These are phyloP conservation scores for Lophotis ruficrista DNA, from an alignment of 2,113 vertebrate genomes.

Conservation along the genomic window DNA sequence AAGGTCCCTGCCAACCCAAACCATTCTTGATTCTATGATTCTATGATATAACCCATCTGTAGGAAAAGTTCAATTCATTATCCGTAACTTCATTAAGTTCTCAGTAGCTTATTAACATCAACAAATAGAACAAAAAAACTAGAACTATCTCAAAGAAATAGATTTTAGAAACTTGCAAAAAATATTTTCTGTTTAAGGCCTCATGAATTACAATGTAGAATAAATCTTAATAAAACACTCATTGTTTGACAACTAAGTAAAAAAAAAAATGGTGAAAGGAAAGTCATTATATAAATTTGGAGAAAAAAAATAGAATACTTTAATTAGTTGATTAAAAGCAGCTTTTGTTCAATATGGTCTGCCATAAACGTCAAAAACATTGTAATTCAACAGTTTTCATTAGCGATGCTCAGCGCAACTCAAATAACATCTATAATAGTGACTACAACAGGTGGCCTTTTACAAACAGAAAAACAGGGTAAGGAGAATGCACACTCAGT, in stretches of 20 bases:
- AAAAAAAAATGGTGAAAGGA: neutral
- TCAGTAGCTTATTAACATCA: neutral
- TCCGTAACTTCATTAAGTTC: neutral
- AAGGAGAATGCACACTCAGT: neutral
- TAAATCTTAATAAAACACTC: neutral
- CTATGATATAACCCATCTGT: neutral
- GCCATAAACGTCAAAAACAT: slow-evolving; percentile 29
- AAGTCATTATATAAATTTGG: neutral
- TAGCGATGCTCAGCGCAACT: neutral
- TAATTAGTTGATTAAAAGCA: neutral
- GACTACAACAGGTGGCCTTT: slow-evolving; percentile 1
- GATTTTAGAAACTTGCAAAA: neutral
- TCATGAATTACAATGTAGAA: neutral
- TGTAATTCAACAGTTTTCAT: neutral
- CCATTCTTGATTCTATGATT: too few species aligned
- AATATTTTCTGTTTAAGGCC: neutral
- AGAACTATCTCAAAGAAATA: neutral
- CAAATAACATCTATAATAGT: slow-evolving; percentile 11
- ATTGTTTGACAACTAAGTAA: neutral
- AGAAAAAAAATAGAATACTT: neutral
- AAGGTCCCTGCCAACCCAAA: too few species aligned
- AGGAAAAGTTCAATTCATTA: neutral
- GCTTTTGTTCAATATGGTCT: neutral
- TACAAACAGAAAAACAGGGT: neutral
- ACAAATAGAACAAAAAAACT: neutral